Evolutionary conservation across 2,113 vertebrate species (phyloP), one percentile per base, ranked within the genome.

Genomic region (Chroicocephalus ridibundus): DNA sequence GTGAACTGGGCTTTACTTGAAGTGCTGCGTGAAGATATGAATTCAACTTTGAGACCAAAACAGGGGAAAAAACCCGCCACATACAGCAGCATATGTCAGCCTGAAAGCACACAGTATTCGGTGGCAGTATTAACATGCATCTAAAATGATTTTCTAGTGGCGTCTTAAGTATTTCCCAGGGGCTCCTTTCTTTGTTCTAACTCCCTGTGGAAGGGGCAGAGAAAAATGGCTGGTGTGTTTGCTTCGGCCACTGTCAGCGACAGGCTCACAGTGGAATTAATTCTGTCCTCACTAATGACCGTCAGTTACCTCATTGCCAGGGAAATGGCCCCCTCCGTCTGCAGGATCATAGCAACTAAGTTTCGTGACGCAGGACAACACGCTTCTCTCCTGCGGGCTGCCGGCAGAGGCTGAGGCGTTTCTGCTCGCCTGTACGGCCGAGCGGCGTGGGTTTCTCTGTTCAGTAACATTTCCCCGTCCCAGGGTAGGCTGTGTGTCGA

Each of bases 131-230:
- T 62, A 52, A 60, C 64, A 38, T 24, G 18, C 42, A 27, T 78
- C 31, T 72, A 44, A 94, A 95, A 84, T 80, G 4, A 90, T 89
- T 92, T 96, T 83, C 88, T 83, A 91, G 26, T 62, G 10, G 74
- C 32, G 22, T 76, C 68, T 85, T 86, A 71, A 65, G 47, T 72
- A 46, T 90, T 96, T 88, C 75, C 71, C 79, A 51, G 29, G 64
- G 51, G 81, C 52, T 88, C 12, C 54, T 86, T 95, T 52, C 82
- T 97, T 96, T 97, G 92, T 96, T 96, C 80, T 77, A 75, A 26
- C 49, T 96, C 90, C 84, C 94, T 20, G 17, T 76, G 74, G 64
- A 80, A 77, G 18, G 93, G 62, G 49, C 65, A 83, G 80, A 93
- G 90, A 90, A 91, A 95, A 97, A 93, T 93, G 52, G 82, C 90